phyloP scores from a whole-genome alignment of 2,797 vertebrate genomes.

The Premnoplex brunnescens region DNA sequence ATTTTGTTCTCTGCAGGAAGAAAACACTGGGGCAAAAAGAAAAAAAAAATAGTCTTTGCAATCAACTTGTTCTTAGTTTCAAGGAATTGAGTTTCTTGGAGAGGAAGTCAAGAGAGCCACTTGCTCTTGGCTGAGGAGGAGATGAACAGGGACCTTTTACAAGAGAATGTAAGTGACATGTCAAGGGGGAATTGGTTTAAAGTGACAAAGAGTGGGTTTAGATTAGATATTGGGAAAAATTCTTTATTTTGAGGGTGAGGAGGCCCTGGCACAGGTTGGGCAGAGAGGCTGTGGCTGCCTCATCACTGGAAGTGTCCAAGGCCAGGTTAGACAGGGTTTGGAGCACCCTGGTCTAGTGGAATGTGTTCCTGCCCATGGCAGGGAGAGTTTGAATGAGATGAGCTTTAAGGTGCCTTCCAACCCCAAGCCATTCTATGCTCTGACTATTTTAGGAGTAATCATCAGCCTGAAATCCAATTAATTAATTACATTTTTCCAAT shows the following conservation, averaged over 20 bases:
- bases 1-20: constrained; percentile 53
- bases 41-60: not conserved
- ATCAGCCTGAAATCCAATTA: not conserved
- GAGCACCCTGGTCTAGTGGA: not conserved
- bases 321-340: not conserved
- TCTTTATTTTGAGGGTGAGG: not conserved
- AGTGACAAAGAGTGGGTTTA: not conserved
- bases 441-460: not conserved
- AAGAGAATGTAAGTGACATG: too few species aligned
- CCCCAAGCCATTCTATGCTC: not conserved
- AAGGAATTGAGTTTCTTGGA: not conserved
- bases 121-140: not conserved
- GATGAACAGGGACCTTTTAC: not conserved
- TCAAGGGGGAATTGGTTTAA: not conserved
- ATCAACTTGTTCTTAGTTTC: not conserved
- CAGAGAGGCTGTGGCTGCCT: not conserved
- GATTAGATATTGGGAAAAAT: not conserved
- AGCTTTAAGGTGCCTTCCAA: not conserved
- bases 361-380: not conserved
- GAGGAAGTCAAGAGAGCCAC: not conserved
- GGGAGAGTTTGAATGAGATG: not conserved
- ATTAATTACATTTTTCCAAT: not conserved
- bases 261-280: not conserved
- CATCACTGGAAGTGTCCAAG: not conserved
- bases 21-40: not conserved